Evolutionary conservation across 35 echinoderm and acorn worm species (phyloP).

Genomic region (Apostichopus japonicus): DNA sequence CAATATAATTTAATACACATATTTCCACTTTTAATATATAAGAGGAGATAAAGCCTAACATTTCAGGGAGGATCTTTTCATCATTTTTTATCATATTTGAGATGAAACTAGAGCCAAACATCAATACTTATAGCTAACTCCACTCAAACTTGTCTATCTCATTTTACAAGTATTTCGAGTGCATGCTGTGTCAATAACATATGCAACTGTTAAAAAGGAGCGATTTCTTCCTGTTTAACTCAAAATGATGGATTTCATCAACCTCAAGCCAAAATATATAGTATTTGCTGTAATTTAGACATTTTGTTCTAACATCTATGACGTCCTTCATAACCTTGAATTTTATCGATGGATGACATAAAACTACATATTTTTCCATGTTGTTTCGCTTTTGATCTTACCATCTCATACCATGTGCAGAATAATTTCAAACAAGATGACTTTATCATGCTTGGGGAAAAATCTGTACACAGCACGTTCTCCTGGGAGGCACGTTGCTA

Average conservation of each 20-base stretch:
- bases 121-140: background rate
- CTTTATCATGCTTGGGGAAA: background rate
- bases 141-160: conserved; percentile 13
- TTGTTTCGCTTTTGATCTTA: background rate
- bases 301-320: background rate
- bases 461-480: background rate
- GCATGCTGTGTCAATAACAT: conserved; percentile 13
- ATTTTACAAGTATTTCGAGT: conserved; percentile 20
- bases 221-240: conserved; percentile 5
- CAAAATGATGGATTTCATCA: conserved; percentile 13
- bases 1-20: too few species aligned
- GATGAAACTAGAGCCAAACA: background rate
- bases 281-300: background rate
- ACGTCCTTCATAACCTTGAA: conserved; percentile 18
- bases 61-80: conserved; percentile 1
- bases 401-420: background rate
- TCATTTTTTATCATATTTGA: background rate
- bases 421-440: background rate
- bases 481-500: background rate
- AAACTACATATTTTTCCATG: background rate
- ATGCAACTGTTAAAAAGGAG: background rate
- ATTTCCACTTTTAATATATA: too few species aligned
- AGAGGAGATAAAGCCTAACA: background rate
- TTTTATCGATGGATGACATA: conserved; percentile 6
- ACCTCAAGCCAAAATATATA: background rate